Evolutionary conservation across 2,888 invertebrate species (phyloP), one percentile per base, ranked within the genome.

Genomic region (Heterodera filipjevi): DNA sequence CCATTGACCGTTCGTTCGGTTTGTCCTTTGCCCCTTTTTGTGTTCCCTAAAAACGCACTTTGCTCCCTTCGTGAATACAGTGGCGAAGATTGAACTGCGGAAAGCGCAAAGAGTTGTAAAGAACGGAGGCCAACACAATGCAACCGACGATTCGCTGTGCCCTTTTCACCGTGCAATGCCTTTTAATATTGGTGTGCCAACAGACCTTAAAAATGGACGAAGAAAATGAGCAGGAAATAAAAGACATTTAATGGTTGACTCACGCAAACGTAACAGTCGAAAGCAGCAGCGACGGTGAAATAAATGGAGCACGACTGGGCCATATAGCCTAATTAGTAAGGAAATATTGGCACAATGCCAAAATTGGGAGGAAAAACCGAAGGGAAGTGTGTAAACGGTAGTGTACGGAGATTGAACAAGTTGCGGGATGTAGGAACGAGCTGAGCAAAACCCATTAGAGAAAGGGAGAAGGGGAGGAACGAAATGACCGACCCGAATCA

Each of bases 231-330:
- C 32, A 14, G 33, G 16, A 46, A 35, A 35, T 10, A 59, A 59
- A 12, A 19, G 35, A 73, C 35, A 35, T n/a, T 53, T 35, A 66
- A 27, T 16, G 14, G 1, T 64, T 14, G 76, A 72, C 86, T 80
- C 68, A 88, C 89, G 78, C 86, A 84, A 19, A 89, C 83, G 81
- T 87, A 89, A 81, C 89, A 89, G 72, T 89, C 89, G 44, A 89
- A 82, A 12, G 89, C 89, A 3, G 89, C 89, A 3, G 86, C 87
- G 16, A 89, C 89, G 0, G 89, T 89, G 82, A 89, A 88, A 79
- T 89, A 89, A 66, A 89, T 87, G 72, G 85, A 85, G 77, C 87
- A 86, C 0, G 89, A 88, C 79, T 89, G 89, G 22, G 89, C 89
- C 87, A 89, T 89, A 78, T 89, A 88, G 27, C 88, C 84, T 59